These are phyloP conservation scores for Campoletis sonorensis DNA, from an alignment of 1,140 invertebrate species.

Conservation along the genomic window DNA sequence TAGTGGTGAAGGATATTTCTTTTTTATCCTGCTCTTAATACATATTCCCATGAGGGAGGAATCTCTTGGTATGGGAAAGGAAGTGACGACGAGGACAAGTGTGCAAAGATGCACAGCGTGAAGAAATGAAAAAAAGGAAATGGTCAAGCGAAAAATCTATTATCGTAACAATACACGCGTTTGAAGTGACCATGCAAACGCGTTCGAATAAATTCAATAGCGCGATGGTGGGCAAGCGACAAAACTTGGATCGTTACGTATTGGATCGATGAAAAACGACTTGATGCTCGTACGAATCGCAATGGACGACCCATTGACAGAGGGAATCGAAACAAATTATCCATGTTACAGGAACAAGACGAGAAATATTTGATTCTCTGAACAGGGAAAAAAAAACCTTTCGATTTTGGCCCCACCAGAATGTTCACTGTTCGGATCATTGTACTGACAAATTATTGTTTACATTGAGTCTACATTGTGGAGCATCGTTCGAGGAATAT, in stretches of 20 bases:
- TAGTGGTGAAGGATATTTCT: neutral
- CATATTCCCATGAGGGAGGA: neutral
- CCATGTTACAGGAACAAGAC: neutral
- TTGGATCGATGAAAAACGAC: conserved; percentile 14
- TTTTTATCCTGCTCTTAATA: neutral
- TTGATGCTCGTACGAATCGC: conserved; percentile 60
- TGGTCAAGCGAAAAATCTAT: conserved; percentile 51
- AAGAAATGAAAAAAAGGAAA: conserved; percentile 27
- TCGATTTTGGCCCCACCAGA: neutral
- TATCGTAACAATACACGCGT: conserved; percentile 49
- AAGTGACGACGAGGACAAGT: conserved; percentile 53
- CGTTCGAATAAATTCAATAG: conserved; percentile 63
- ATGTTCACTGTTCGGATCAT: conserved; percentile 42
- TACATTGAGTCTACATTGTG: no score
- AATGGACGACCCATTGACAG: conserved; percentile 3
- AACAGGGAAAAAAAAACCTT: neutral
- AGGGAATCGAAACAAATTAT: conserved; percentile 21
- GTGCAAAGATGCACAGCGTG: conserved; percentile 1
- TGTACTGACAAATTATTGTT: conserved; percentile 69
- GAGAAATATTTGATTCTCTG: conserved; percentile 21
- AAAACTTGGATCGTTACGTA: neutral
- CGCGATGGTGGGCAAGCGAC: conserved; percentile 34
- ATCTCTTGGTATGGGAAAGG: conserved; percentile 62
- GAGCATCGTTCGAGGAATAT: no score
- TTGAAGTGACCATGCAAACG: conserved; percentile 33